These are phyloP conservation scores for Epizoanthus stellaris DNA, from an alignment of 92 coral and sea anemone genomes.

Conservation along the genomic window DNA sequence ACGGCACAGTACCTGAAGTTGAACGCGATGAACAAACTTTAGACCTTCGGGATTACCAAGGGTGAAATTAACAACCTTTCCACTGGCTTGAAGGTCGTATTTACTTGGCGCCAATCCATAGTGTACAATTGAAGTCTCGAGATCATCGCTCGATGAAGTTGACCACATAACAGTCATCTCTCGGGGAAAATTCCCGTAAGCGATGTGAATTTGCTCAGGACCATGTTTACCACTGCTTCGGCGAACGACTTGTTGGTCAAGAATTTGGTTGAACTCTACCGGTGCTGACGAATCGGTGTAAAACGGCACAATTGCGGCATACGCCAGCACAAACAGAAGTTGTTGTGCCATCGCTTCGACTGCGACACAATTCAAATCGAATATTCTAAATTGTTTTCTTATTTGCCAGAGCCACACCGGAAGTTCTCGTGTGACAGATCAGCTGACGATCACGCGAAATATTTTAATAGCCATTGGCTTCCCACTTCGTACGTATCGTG, in stretches of 20 bases:
- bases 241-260: background rate
- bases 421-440: no score
- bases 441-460: no score
- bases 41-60: constrained; percentile 83
- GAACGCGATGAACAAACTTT: constrained; percentile 73
- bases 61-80: constrained; percentile 64
- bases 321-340: background rate
- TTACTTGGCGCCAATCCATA: constrained; percentile 70
- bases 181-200: constrained; percentile 71
- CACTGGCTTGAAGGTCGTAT: constrained; percentile 59
- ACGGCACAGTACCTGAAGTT: constrained; percentile 48
- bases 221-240: constrained; percentile 53
- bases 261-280: background rate
- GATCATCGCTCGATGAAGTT: constrained; percentile 48
- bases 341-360: no score
- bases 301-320: background rate
- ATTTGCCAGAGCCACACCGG: no score
- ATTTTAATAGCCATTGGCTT: no score
- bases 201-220: constrained; percentile 80
- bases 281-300: background rate
- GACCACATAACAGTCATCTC: constrained; percentile 85
- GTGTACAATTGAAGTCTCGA: constrained; percentile 63
- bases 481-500: no score
- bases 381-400: no score
- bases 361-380: no score